A percentile compares a stretch with the other conserved stretches of the same genome.
These are phyloP conservation scores for Pollenia griseotomentosa DNA, from an alignment of 2,888 invertebrate genomes.

Conservation along the genomic window DNA sequence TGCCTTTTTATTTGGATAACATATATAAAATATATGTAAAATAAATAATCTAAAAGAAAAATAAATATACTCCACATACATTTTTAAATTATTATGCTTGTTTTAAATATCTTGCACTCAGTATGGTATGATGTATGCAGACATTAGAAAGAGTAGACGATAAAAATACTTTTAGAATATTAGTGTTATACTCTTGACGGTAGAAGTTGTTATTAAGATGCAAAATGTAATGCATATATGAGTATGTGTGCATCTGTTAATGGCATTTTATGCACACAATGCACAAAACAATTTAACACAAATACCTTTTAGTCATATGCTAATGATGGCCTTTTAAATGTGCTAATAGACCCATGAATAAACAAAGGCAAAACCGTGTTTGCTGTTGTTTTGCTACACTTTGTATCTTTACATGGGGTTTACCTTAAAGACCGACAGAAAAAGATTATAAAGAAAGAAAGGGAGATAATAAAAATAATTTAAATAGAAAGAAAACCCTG, in stretches of 20 bases:
- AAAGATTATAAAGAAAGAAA: neutral
- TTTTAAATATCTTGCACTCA: neutral
- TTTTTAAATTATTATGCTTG: neutral
- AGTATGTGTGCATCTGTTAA: neutral
- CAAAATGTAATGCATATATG: neutral
- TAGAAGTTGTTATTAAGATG: neutral
- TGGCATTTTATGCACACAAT: slow-evolving; percentile 40
- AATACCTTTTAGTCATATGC: slow-evolving; percentile 44
- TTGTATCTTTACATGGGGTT: neutral
- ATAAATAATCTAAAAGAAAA: neutral
- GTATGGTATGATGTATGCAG: neutral
- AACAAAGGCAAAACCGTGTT: neutral
- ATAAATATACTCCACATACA: neutral
- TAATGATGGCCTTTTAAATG: slow-evolving; percentile 57
- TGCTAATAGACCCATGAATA: slow-evolving; percentile 58
- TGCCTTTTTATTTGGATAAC: too few relatives aligned
- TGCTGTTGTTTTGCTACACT: neutral
- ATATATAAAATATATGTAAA: neutral
- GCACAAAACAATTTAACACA: slow-evolving; percentile 55
- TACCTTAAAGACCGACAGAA: neutral
- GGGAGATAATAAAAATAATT: neutral
- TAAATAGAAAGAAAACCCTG: neutral
- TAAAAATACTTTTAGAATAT: neutral
- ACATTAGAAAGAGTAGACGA: slow-evolving; percentile 1
- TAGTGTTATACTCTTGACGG: too few relatives aligned